Base-by-base conservation (phyloP, 2,888 invertebrate genomes). In the Scrobipalpa atriplicella region DNA sequence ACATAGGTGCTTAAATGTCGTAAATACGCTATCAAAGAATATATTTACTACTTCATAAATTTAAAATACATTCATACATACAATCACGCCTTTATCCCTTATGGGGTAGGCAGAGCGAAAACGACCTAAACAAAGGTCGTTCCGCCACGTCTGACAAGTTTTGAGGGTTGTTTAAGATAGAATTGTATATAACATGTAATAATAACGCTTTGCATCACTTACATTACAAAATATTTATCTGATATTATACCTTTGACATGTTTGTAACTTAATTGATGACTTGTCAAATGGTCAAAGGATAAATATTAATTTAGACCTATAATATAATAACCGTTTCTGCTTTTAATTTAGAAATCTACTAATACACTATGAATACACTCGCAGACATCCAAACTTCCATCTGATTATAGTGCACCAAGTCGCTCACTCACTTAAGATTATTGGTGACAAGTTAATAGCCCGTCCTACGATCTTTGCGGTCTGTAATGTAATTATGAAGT, bases 361-460 rank as follows among this genome's bases (percentile, higher is more conserved):
- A 29, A 29, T 29, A 29, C 5, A 29, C 29, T 29, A n/a, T n/a
- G n/a, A n/a, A n/a, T n/a, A n/a, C 5, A 29, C 29, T 29, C 29
- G 5, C 29, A 29, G 29, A 29, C 29, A 29, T 29, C n/a, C n/a
- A n/a, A n/a, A n/a, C n/a, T 16, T 47, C 47, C 47, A 16, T 3
- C 16, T 47, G n/a, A 16, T 47, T 47, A 47, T 16, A 2, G 29
- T 5, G 5, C 29, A 5, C 29, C 29, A 29, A 29, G 29, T 29
- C 16, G 47, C 29, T 64, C 47, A 39, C 43, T 39, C 43, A 43
- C 36, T 47, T 38, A 18, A 36, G 8, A 47, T 56, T 64, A 62
- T 65, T 63, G 69, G 67, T 65, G 68, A 69, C 67, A 68, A 67
- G 47, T 68, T 68, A 67, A 70, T 71, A 65, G 66, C 54, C 58